A percentile compares a stretch with the other conserved stretches of the same genome.
Conservation (phyloP, 2,888 invertebrate genomes). For the Arenicola marina region DNA sequence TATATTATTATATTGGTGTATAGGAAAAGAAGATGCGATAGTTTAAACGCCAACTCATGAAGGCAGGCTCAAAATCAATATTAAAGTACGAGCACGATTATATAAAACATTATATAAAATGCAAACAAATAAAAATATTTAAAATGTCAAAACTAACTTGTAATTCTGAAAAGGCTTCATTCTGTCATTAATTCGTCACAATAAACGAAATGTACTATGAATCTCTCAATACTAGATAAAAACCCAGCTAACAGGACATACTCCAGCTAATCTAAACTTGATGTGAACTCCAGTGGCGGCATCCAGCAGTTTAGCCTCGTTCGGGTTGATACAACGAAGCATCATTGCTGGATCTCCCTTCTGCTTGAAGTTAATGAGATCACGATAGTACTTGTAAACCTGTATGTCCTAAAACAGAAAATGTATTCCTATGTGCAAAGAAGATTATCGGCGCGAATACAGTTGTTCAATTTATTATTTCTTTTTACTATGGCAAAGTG, state of each 20-base stretch:
- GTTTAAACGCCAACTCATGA: too few relatives aligned
- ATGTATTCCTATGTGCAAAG: not conserved
- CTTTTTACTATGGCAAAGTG: not conserved
- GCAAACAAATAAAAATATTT: too few relatives aligned
- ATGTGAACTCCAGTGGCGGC: conserved; percentile 57
- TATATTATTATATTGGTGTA: too few relatives aligned
- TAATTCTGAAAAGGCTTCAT: too few relatives aligned
- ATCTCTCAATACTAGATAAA: too few relatives aligned
- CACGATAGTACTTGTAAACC: conserved; percentile 60
- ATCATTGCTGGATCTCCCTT: conserved; percentile 57
- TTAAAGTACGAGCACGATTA: too few relatives aligned
- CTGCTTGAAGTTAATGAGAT: conserved; percentile 58
- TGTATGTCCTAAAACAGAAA: conserved; percentile 53
- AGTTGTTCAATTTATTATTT: not conserved
- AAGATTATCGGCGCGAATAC: not conserved
- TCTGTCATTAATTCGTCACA: too few relatives aligned
- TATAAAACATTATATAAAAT: too few relatives aligned
- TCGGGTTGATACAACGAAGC: conserved; percentile 60
- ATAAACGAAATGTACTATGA: too few relatives aligned
- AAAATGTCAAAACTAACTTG: too few relatives aligned
- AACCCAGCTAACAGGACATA: conserved; percentile 36
- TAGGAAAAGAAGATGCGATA: too few relatives aligned
- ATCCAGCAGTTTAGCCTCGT: conserved; percentile 58
- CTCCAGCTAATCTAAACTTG: conserved; percentile 60
- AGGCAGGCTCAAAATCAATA: too few relatives aligned